Evolutionary conservation across 2,797 vertebrate genomes (phyloP), one percentile per base, ranked within the genome.

Genomic region (Oreortyx pictus): DNA sequence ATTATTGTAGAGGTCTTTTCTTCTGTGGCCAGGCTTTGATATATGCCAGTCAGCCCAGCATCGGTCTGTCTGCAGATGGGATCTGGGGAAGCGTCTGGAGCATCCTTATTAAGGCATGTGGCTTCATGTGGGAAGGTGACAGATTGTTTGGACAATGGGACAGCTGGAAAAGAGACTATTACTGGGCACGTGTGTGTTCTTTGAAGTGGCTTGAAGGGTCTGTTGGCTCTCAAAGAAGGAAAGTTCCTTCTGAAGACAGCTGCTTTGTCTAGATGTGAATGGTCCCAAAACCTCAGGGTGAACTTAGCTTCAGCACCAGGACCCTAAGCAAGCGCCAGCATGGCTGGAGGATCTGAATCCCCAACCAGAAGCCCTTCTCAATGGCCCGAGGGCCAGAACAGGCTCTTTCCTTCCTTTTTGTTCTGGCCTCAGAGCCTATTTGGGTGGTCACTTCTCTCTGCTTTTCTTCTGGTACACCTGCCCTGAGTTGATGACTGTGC

Each of bases 131-230:
- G 68, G 83, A 92, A 86, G 78, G 47, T 79, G 64, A 43, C 12
- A 6, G 56, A 76, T 91, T 88, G 78, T 54, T 78, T 88, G 71
- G 68, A 71, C 90, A 6, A 12, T 31, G 44, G 37, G 61, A 49
- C 8, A 33, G 61, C 78, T 90, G 14, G 35, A 82, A 68, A 60
- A 82, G 79, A 88, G 54, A 39, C 75, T 88, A 64, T 81, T 96
- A 92, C 52, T 82, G 78, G 90, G 44, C 86, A 91, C 75, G 90
- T 94, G 88, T 73, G 64, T 82, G 19, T 27, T 67, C 74, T 95
- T 78, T 94, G 88, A 93, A 88, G 91, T 83, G 66, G 7, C 74
- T 88, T 76, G 56, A 92, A 64, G 41, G 49, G 10, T 88, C 76
- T 82, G 17, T 68, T 92, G 68, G 78, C 16, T 57, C 46, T 82